These are phyloP conservation scores for Oscheius sp. DNA, from an alignment of 2,888 invertebrate species.

Conservation along the genomic window DNA sequence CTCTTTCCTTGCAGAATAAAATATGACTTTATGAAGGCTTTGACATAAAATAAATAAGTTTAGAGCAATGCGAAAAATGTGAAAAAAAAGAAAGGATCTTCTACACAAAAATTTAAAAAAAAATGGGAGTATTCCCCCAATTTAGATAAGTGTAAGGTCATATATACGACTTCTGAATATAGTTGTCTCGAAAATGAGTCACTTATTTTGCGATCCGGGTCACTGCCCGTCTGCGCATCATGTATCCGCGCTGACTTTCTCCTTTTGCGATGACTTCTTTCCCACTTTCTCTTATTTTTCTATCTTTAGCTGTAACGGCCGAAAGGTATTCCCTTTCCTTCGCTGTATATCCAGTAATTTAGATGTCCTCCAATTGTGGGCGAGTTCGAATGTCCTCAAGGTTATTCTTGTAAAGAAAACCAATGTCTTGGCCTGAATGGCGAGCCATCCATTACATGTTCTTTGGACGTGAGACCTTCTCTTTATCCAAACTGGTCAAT, in stretches of 20 bases:
- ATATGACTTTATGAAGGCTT: too few species aligned
- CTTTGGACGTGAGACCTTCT: slow-evolving; percentile 50
- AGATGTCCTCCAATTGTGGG: slow-evolving; percentile 68
- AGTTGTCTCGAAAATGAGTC: background rate
- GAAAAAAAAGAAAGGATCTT: too few species aligned
- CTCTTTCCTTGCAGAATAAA: too few species aligned
- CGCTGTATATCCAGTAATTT: background rate
- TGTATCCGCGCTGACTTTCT: background rate
- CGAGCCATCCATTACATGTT: slow-evolving; percentile 50
- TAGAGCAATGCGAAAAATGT: too few species aligned
- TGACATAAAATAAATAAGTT: too few species aligned
- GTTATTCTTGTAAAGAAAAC: slow-evolving; percentile 58
- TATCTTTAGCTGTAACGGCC: background rate
- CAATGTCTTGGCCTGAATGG: slow-evolving; percentile 56
- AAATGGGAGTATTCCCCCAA: too few species aligned
- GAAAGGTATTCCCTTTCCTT: slow-evolving; percentile 16
- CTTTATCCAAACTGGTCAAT: background rate
- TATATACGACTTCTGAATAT: too few species aligned
- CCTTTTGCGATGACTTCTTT: background rate
- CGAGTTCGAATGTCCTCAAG: slow-evolving; percentile 66
- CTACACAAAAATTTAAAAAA: too few species aligned
- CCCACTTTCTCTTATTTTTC: background rate
- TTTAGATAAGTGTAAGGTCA: too few species aligned
- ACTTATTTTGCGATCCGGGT: background rate
- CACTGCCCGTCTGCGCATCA: slow-evolving; percentile 1